Evolutionary conservation across 2,113 vertebrate genomes (phyloP).

Genomic region (Indicator maculatus): DNA sequence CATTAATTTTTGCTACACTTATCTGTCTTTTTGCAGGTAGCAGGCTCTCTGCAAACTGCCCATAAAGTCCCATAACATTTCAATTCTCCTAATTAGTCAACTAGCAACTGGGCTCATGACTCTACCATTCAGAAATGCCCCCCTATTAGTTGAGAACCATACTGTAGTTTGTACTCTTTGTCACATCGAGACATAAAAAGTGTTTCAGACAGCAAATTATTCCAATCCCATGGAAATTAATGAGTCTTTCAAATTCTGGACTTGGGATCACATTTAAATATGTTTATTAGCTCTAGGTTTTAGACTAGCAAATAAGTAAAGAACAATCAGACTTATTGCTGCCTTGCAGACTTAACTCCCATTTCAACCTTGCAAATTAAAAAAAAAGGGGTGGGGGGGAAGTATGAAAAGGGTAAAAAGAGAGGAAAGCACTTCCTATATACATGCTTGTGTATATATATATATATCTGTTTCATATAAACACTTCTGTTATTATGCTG

Average conservation of each 20-base stretch:
- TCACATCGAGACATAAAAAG: neutral
- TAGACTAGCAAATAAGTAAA: neutral
- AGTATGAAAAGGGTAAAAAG: neutral
- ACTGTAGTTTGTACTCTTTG: neutral
- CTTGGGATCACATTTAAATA: neutral
- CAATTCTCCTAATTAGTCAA: neutral
- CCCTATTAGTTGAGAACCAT: neutral
- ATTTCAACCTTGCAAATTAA: neutral
- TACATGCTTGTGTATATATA: neutral
- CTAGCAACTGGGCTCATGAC: neutral
- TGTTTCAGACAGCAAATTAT: neutral
- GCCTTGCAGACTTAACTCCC: neutral
- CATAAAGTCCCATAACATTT: neutral
- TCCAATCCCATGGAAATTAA: neutral
- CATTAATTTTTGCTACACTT: neutral
- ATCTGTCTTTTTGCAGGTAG: conserved; percentile 12
- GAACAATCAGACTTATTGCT: neutral
- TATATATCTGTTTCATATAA: neutral
- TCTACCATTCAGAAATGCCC: neutral
- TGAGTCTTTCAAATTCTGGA: neutral
- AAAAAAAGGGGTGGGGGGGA: too few species aligned
- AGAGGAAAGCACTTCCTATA: neutral
- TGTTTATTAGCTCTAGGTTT: neutral
- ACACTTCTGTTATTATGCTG: neutral
- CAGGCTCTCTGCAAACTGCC: neutral